These are phyloP conservation scores for Parazoanthus darwini DNA, from an alignment of 92 coral and sea anemone species.

Conservation along the genomic window DNA sequence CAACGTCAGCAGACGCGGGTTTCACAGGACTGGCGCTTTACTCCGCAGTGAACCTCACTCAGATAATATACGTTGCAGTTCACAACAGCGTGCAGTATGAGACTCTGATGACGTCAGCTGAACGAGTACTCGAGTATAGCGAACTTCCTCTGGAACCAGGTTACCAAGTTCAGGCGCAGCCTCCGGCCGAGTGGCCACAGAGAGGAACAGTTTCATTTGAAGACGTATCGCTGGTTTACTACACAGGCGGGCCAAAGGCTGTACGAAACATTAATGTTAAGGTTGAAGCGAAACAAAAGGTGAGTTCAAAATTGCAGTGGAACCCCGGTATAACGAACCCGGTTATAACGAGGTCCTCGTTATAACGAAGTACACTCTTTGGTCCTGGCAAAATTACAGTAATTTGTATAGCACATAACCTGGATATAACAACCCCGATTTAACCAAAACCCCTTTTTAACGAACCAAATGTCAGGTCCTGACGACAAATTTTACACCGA, in stretches of 20 bases:
- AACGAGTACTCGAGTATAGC: conserved; percentile 31
- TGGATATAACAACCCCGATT: no score
- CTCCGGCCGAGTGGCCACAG: conserved; percentile 25
- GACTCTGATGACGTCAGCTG: conserved; percentile 42
- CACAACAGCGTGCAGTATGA: conserved; percentile 41
- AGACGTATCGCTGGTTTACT: conserved; percentile 26
- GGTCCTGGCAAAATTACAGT: no score
- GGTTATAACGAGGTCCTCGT: no score
- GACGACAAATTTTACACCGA: no score
- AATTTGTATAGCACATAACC: no score
- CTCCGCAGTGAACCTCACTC: conserved; percentile 43
- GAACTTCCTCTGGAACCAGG: conserved; percentile 35
- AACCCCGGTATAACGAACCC: no score
- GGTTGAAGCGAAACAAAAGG: conserved; percentile 34
- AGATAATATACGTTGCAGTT: conserved; percentile 38
- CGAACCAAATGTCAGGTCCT: no score
- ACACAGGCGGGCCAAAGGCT: conserved; percentile 30
- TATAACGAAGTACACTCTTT: no score
- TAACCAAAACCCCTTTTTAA: no score
- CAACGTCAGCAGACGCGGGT: conserved; percentile 45
- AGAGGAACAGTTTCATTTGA: conserved; percentile 22
- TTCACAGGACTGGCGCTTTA: conserved; percentile 34
- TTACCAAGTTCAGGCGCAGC: conserved; percentile 18
- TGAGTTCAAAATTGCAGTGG: background rate
- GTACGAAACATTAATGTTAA: conserved; percentile 18